Evolutionary conservation across 2,113 vertebrate species (phyloP), one percentile per base, ranked within the genome.

Genomic region (Halichoerus grypus): DNA sequence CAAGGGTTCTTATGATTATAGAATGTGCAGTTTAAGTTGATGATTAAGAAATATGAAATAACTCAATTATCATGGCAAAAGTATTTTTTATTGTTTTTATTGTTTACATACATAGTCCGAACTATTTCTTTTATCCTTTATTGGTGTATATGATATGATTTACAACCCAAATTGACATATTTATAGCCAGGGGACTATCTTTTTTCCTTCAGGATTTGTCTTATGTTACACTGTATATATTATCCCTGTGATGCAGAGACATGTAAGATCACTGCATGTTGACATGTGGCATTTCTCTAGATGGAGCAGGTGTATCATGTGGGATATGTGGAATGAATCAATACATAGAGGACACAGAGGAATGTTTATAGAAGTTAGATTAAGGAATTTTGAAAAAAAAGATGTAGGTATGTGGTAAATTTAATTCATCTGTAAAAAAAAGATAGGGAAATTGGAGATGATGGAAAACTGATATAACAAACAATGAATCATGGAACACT

Each of bases 21-120:
- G 51, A 92, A 22, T 74, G 42, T 33, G 1, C 7, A 82, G 9
- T 82, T 94, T 93, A 82, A 57, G 2, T 33, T 65, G 31, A 14
- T 82, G 3, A 57, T 67, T 91, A 91, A 67, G 33, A 95, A 69
- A 76, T 10, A n/a, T 67, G 33, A 93, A 96, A 82, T 74, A 90
- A 65, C 21, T 87, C 7, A 85, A 33, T 89, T 90, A 87, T 96
- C 10, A 36, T 22, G 26, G 18, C 31, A 67, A 87, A 92, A 19
- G 3, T 21, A 31, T 33, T 81, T 28, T 57, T 59, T 61, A 21
- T 59, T 88, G 10, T 63, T 94, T 49, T 72, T 71, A 19, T 63
- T 71, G 4, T 51, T 85, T 82, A 33, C 0, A 63, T 10, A 36
- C 15, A 80, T 33, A 69, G 6, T 33, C 5, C 7, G 92, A 88